A percentile compares a stretch with the other conserved stretches of the same genome.
Evolutionary conservation across 2,113 vertebrate species (phyloP).

Genomic region (Oryzias curvinotus): DNA sequence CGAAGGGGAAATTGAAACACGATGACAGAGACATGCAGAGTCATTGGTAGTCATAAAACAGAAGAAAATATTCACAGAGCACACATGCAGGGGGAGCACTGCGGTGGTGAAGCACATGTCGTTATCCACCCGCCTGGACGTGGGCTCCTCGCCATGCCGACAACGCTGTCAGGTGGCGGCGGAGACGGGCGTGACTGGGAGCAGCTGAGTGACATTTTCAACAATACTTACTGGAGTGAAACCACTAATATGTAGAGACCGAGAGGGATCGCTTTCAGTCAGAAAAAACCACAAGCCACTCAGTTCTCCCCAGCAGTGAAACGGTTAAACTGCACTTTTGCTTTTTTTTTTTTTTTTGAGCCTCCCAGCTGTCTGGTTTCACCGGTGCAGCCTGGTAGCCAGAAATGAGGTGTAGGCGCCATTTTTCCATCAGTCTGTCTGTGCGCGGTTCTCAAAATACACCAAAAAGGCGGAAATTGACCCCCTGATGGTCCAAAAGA

Average conservation of each 20-base stretch:
- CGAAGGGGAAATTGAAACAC: constrained; percentile 38
- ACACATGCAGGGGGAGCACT: constrained; percentile 11
- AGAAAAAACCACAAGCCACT: constrained; percentile 71
- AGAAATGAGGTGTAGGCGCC: constrained; percentile 56
- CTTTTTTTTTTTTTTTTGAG: constrained; percentile 49
- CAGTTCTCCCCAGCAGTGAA: constrained; percentile 73
- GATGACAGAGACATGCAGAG: constrained; percentile 38
- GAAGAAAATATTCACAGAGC: constrained; percentile 20
- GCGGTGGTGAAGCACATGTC: not conserved
- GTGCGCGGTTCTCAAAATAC: too few species aligned
- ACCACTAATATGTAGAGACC: constrained; percentile 61
- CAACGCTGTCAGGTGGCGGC: constrained; percentile 45
- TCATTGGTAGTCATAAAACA: constrained; percentile 56
- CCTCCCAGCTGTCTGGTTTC: constrained; percentile 61
- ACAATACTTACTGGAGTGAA: constrained; percentile 50
- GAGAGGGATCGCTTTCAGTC: constrained; percentile 69
- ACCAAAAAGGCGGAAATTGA: too few species aligned
- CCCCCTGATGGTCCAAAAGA: too few species aligned
- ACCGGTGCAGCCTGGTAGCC: constrained; percentile 45
- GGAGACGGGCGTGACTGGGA: constrained; percentile 65
- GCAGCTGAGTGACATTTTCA: constrained; percentile 52
- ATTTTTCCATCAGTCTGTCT: too few species aligned
- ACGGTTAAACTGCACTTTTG: constrained; percentile 79
- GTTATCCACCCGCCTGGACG: not conserved
- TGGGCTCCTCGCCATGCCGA: constrained; percentile 4